A percentile compares a stretch with the other conserved stretches of the same genome.
Conservation (phyloP, 2,888 invertebrate genomes). For the Xestia ashworthii region DNA sequence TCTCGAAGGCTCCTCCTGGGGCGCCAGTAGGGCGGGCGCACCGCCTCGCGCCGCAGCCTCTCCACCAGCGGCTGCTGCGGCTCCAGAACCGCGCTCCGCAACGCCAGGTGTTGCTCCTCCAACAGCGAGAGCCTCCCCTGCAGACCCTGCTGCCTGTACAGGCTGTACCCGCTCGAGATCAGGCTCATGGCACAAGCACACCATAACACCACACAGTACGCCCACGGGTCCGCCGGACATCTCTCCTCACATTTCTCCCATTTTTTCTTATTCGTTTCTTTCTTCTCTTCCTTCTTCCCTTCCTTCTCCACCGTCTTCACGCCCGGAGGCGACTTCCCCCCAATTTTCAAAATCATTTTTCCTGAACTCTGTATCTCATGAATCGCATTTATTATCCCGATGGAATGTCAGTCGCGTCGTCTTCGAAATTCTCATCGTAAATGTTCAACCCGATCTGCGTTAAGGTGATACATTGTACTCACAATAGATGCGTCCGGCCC, state of each 20-base stretch:
- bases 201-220: slow-evolving; percentile 90
- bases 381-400: slow-evolving; percentile 59
- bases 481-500: slow-evolving; percentile 71
- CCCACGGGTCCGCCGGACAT: slow-evolving; percentile 85
- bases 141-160: slow-evolving; percentile 90
- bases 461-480: slow-evolving; percentile 73
- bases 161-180: slow-evolving; percentile 91
- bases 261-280: slow-evolving; percentile 76
- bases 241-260: slow-evolving; percentile 82
- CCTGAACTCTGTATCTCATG: slow-evolving; percentile 70
- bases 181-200: slow-evolving; percentile 92
- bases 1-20: slow-evolving; percentile 89
- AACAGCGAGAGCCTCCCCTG: slow-evolving; percentile 88
- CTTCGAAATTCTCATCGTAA: slow-evolving; percentile 60
- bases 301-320: slow-evolving; percentile 77
- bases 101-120: slow-evolving; percentile 90
- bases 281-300: slow-evolving; percentile 76
- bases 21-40: slow-evolving; percentile 83
- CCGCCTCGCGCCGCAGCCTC: slow-evolving; percentile 89
- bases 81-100: slow-evolving; percentile 89
- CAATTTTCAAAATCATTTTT: slow-evolving; percentile 87
- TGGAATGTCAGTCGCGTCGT: slow-evolving; percentile 66
- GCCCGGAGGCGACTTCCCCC: slow-evolving; percentile 81
- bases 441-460: slow-evolving; percentile 62
- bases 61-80: slow-evolving; percentile 90